A percentile compares a stretch with the other conserved stretches of the same genome.
phyloP scores from a whole-genome alignment of 1,140 invertebrate genomes.

The Rhagoletis zephyria region DNA sequence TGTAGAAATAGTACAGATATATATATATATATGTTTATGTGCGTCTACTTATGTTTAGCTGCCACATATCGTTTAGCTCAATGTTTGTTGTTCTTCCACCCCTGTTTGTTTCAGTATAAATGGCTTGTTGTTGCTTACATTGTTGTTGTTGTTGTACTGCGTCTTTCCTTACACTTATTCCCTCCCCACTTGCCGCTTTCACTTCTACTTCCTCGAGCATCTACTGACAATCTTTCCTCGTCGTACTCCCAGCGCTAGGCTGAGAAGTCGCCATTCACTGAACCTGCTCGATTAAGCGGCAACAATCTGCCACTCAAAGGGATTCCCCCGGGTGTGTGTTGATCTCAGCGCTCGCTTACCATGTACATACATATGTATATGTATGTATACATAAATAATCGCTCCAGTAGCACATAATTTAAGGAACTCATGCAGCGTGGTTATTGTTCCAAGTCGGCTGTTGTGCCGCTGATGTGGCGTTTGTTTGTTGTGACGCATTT shows the following conservation, averaged over 20 bases:
- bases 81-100: slow-evolving; percentile 28
- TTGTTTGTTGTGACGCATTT: slow-evolving; percentile 49
- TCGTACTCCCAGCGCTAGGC: not conserved
- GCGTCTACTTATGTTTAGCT: not conserved
- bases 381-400: not conserved
- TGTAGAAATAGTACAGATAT: no score
- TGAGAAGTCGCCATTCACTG: slow-evolving; percentile 6
- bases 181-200: not conserved
- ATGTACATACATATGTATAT: not conserved
- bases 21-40: not conserved
- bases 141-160: not conserved
- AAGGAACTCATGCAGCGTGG: not conserved
- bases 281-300: slow-evolving; percentile 38
- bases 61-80: not conserved
- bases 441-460: not conserved
- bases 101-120: slow-evolving; percentile 36
- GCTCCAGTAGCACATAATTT: not conserved
- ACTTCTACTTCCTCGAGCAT: not conserved
- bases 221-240: not conserved
- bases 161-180: not conserved
- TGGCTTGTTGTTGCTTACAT: not conserved
- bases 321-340: not conserved
- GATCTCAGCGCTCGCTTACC: not conserved
- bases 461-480: not conserved
- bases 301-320: no score